phyloP scores from a whole-genome alignment of 2,113 vertebrate species.

The Rhizomys pruinosus region DNA sequence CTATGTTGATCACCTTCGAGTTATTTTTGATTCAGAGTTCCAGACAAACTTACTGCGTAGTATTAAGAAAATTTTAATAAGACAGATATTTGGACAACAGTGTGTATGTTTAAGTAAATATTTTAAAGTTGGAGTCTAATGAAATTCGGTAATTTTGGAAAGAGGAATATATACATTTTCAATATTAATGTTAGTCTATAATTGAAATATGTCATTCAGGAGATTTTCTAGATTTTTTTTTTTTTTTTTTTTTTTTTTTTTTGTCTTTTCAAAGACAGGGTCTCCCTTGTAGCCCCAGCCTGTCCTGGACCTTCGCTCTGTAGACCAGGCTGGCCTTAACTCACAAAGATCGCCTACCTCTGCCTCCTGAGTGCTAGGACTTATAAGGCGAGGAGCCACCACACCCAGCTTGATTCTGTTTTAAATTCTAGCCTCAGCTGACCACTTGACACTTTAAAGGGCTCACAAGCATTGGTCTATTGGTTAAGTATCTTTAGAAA shows the following conservation, averaged over 20 bases:
- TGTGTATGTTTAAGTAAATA: background rate
- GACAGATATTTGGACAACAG: background rate
- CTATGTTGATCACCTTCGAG: background rate
- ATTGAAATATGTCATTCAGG: constrained; percentile 27
- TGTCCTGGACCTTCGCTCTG: no score
- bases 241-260: no score
- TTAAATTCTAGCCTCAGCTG: constrained; percentile 46
- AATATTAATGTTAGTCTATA: background rate
- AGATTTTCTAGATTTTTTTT: background rate
- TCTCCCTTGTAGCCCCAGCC: no score
- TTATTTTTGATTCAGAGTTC: background rate
- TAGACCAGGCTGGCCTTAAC: no score
- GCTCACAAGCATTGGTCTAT: background rate
- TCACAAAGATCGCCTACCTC: no score
- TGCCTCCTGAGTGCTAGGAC: no score
- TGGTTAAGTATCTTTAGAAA: constrained; percentile 31
- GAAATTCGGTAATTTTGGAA: constrained; percentile 35
- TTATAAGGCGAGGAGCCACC: no score
- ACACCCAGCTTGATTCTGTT: background rate
- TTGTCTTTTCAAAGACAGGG: no score
- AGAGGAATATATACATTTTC: constrained; percentile 16
- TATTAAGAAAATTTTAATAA: background rate
- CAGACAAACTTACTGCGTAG: background rate
- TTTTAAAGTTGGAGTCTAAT: background rate
- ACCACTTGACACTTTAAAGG: constrained; percentile 30